Percentiles rank a stretch among this genome's conserved stretches.
These are phyloP conservation scores for Drosophila niveifrons DNA, from an alignment of 2,888 invertebrate species.

Conservation along the genomic window DNA sequence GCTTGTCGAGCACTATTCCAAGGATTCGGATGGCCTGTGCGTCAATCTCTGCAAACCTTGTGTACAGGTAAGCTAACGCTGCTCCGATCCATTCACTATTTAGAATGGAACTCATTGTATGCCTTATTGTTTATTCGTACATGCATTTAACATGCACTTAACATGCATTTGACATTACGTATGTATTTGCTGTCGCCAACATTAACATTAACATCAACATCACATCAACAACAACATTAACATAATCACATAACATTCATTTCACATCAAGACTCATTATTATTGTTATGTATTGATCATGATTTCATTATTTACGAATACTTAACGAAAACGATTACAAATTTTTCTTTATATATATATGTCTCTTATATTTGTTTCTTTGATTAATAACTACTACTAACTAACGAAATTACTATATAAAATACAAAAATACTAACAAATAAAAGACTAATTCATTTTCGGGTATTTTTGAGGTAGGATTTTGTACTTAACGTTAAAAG, in stretches of 20 bases:
- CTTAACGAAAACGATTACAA: constrained; percentile 44
- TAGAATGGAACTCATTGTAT: constrained; percentile 45
- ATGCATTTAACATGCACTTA: constrained; percentile 45
- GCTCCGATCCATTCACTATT: neutral
- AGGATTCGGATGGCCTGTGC: constrained; percentile 99
- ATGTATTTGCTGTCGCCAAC: constrained; percentile 40
- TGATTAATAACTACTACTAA: constrained; percentile 43
- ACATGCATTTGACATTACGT: constrained; percentile 48
- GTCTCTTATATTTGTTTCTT: constrained; percentile 55
- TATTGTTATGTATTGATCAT: constrained; percentile 28
- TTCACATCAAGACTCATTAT: constrained; percentile 39
- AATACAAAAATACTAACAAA: constrained; percentile 65
- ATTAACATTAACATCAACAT: constrained; percentile 33
- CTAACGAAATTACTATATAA: constrained; percentile 49
- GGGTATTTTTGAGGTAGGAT: constrained; percentile 86
- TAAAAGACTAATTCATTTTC: constrained; percentile 85
- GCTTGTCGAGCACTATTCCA: constrained; percentile 98
- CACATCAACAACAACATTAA: constrained; percentile 33
- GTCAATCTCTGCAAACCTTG: constrained; percentile 98
- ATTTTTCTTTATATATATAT: constrained; percentile 33
- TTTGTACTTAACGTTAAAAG: constrained; percentile 52
- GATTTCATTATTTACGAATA: constrained; percentile 33
- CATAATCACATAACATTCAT: constrained; percentile 33
- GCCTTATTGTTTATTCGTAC: constrained; percentile 60
- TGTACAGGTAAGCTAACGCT: constrained; percentile 90